phyloP scores from a whole-genome alignment of 2,113 vertebrate genomes.

The Ondatra zibethicus region DNA sequence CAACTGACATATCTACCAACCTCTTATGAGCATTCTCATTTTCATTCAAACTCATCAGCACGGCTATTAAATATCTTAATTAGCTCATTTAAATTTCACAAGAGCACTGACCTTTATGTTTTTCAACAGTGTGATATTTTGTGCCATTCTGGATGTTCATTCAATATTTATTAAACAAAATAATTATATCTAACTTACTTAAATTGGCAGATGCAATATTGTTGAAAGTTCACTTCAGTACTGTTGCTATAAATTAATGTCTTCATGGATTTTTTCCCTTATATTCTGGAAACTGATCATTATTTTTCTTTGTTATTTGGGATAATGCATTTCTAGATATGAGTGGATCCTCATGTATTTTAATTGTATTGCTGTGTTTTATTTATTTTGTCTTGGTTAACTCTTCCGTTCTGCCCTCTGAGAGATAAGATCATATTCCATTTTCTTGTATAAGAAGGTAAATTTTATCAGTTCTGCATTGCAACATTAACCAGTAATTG shows the following conservation, averaged over 20 bases:
- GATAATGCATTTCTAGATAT: neutral
- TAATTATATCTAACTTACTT: constrained; percentile 15
- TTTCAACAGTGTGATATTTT: neutral
- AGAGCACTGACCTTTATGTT: constrained; percentile 11
- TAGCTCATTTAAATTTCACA: constrained; percentile 33
- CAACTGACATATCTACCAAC: neutral
- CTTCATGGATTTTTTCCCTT: neutral
- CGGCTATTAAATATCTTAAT: constrained; percentile 26
- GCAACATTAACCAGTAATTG: neutral
- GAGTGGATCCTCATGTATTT: neutral
- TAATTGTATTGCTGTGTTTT: neutral
- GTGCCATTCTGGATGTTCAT: neutral
- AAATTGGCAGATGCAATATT: neutral
- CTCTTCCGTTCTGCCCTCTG: neutral
- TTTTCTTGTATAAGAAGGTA: neutral
- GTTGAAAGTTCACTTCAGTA: neutral
- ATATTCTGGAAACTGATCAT: neutral
- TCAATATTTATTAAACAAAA: constrained; percentile 48
- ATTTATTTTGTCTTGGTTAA: neutral
- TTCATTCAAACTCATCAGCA: neutral
- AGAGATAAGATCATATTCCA: neutral
- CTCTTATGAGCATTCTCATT: neutral
- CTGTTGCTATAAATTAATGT: neutral
- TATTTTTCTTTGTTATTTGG: neutral
- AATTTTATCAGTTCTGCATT: neutral